Evolutionary conservation across 2,797 vertebrate species (phyloP).

Genomic region (Gymnodraco acuticeps): DNA sequence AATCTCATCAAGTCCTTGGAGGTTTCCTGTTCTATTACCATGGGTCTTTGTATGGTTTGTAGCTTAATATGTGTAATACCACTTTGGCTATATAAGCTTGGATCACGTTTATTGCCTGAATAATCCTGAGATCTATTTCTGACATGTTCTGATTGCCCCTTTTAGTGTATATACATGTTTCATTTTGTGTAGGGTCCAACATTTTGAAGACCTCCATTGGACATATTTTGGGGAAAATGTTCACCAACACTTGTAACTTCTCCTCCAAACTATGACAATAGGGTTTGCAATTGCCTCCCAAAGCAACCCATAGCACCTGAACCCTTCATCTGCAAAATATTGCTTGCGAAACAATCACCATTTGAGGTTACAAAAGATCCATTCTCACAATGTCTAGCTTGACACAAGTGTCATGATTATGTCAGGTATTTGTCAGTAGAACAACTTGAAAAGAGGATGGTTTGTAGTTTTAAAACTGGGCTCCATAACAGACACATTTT

Average conservation of each 20-base stretch:
- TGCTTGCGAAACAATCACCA: background rate
- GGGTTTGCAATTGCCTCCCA: background rate
- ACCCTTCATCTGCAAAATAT: too few species aligned
- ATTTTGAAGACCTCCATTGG: background rate
- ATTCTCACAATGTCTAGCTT: background rate
- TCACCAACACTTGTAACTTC: background rate
- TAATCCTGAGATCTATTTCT: background rate
- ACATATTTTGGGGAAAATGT: too few species aligned
- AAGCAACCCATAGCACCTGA: background rate
- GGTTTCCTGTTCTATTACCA: background rate
- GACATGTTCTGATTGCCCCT: background rate
- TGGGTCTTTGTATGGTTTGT: background rate
- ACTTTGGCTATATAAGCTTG: background rate
- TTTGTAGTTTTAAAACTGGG: background rate
- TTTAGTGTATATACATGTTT: too few species aligned
- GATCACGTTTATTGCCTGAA: background rate
- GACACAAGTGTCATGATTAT: background rate
- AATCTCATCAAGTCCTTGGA: background rate
- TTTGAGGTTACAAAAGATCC: background rate
- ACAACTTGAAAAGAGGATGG: background rate
- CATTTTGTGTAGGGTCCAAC: background rate
- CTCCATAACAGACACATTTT: background rate
- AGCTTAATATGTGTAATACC: background rate
- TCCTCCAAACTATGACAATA: background rate
- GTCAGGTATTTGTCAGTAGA: background rate